Evolutionary conservation across 2,113 vertebrate genomes (phyloP).

Genomic region (Dinomys branickii): DNA sequence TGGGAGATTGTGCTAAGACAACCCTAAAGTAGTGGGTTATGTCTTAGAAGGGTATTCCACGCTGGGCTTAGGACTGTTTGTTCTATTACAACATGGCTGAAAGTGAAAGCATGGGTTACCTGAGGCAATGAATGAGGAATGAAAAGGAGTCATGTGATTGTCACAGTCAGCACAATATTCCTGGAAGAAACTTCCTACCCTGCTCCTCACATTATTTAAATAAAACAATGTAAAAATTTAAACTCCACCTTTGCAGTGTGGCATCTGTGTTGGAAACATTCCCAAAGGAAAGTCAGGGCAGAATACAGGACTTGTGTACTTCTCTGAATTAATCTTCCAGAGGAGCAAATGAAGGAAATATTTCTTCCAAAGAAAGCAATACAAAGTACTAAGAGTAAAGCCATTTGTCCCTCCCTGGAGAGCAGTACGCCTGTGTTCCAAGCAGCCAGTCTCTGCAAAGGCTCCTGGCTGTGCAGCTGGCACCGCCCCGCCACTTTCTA

Average conservation of each 20-base stretch:
- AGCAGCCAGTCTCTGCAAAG: slow-evolving; percentile 42
- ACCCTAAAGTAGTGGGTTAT: not conserved
- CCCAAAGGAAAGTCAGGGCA: not conserved
- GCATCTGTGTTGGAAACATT: not conserved
- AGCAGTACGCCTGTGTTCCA: slow-evolving; percentile 47
- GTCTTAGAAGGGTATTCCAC: not conserved
- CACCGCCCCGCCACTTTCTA: slow-evolving; percentile 39
- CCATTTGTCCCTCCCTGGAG: slow-evolving; percentile 12
- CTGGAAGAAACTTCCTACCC: not conserved
- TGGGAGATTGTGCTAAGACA: not conserved
- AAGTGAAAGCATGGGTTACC: slow-evolving; percentile 10
- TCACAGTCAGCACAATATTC: not conserved
- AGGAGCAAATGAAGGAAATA: slow-evolving; percentile 39
- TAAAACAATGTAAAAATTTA: not conserved
- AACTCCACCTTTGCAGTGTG: not conserved
- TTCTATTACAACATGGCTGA: not conserved
- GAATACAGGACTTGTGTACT: not conserved
- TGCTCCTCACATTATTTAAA: not conserved
- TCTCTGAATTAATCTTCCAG: slow-evolving; percentile 38
- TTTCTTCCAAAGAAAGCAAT: slow-evolving; percentile 56
- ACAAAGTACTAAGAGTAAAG: slow-evolving; percentile 8
- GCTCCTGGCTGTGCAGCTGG: not conserved
- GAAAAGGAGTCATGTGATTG: not conserved
- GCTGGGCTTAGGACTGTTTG: not conserved
- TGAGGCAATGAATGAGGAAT: not conserved